Conservation (phyloP, 2,113 vertebrate species). For the Amphiprion percula region DNA sequence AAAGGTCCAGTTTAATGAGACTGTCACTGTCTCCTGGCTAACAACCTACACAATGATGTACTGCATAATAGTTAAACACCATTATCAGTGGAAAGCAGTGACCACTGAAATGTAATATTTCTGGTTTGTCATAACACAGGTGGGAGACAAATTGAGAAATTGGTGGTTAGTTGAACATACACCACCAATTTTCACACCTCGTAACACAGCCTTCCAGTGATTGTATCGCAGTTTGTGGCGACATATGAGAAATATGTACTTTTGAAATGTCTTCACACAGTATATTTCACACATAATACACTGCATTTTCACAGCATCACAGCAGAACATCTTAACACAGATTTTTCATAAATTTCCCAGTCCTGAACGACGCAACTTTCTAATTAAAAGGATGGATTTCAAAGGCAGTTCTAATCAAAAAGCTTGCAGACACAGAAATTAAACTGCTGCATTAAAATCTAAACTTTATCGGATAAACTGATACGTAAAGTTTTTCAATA, state of each 20-base stretch:
- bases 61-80: neutral
- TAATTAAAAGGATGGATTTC: slow-evolving; percentile 45
- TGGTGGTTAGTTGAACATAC: neutral
- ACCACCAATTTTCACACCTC: neutral
- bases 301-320: neutral
- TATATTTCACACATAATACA: neutral
- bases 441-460: slow-evolving; percentile 39
- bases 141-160: slow-evolving; percentile 5
- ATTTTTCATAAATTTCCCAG: slow-evolving; percentile 20
- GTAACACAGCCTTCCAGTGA: neutral
- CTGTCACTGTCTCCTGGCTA: slow-evolving; percentile 37
- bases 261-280: neutral
- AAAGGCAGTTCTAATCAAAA: slow-evolving; percentile 52
- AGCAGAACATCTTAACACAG: slow-evolving; percentile 8
- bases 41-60: slow-evolving; percentile 10
- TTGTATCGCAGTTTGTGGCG: neutral
- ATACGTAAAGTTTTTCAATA: slow-evolving; percentile 49
- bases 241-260: neutral
- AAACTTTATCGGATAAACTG: slow-evolving; percentile 57
- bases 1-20: slow-evolving; percentile 53
- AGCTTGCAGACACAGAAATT: slow-evolving; percentile 55
- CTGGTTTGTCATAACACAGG: slow-evolving; percentile 12
- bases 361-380: slow-evolving; percentile 22
- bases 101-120: slow-evolving; percentile 19
- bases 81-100: slow-evolving; percentile 15